phyloP scores from a whole-genome alignment of 2,113 vertebrate species.

The Dunckerocampus dactyliophorus region DNA sequence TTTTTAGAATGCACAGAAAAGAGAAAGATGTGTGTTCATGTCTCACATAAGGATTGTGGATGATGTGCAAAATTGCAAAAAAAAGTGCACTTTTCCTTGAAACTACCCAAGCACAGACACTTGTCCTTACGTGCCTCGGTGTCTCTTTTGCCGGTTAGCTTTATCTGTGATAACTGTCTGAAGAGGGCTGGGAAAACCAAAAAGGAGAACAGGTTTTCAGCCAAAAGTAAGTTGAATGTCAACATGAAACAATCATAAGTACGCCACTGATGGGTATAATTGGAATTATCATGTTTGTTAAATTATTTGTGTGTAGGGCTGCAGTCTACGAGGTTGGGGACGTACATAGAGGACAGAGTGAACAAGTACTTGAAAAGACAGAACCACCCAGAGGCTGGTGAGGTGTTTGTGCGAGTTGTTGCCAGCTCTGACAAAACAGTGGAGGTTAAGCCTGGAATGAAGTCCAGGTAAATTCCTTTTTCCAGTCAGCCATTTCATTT shows the following conservation, averaged over 20 bases:
- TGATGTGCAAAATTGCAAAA: no score
- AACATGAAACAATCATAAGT: background rate
- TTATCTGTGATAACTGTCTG: slow-evolving; percentile 96
- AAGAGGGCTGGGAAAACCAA: slow-evolving; percentile 91
- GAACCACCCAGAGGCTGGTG: slow-evolving; percentile 94
- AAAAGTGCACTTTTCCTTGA: background rate
- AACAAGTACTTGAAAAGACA: slow-evolving; percentile 97
- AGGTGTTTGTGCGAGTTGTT: slow-evolving; percentile 96
- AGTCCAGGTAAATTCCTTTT: slow-evolving; percentile 79
- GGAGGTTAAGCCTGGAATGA: slow-evolving; percentile 98
- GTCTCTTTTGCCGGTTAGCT: slow-evolving; percentile 68
- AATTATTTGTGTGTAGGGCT: slow-evolving; percentile 72
- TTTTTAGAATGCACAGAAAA: no score
- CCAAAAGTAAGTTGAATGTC: slow-evolving; percentile 81
- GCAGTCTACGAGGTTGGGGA: slow-evolving; percentile 87
- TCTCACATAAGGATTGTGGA: no score
- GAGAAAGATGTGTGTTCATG: no score
- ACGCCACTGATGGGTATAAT: no score
- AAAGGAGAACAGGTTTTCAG: slow-evolving; percentile 97
- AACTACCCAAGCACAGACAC: background rate
- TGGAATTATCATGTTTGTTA: background rate
- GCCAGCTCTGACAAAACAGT: slow-evolving; percentile 97
- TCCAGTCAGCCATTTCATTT: background rate
- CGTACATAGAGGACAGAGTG: slow-evolving; percentile 93
- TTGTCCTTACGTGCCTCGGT: background rate